Evolutionary conservation across 2,113 vertebrate species (phyloP), one percentile per base, ranked within the genome.

Genomic region (Struthio camelus): DNA sequence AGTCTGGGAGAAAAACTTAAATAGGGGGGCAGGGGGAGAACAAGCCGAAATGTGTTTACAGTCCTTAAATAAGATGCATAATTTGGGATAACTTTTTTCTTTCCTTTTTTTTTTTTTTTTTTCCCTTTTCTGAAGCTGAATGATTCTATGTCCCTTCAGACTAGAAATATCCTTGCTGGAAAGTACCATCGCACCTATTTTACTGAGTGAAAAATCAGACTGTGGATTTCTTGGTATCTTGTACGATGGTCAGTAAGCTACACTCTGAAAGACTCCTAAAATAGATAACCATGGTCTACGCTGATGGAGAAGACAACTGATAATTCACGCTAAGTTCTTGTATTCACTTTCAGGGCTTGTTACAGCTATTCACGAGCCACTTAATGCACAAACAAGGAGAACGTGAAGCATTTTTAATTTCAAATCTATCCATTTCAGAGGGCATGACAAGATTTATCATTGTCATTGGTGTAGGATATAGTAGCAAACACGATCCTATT

Each of bases 201-300:
- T 42, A 32, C 56, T 53, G 14, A 16, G 38, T 25, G 51, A 73
- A 36, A 54, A 67, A 58, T 28, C 42, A 22, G 38, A 10, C 40
- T 40, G 40, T 36, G 10, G 62, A 32, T 40, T 6, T 48, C 22
- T 51, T 32, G 38, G 7, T 18, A 30, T 23, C 34, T 54, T 32
- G 34, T 59, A 27, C 14, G 44, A 53, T 3, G 23, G 24, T n/a
- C 82, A n/a, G 65, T 42, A 14, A 54, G 28, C 42, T 23, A 6
- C 50, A 34, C 72, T n/a, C 23, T 28, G 64, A 81, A 73, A 65
- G 48, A 10, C 44, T 58, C 32, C 70, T 70, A 25, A 40, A 24
- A 32, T 40, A 20, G 0, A 0, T 54, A 38, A 34, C n/a, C 53
- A n/a, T 32, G 11, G 36, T 4, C 5, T 3, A 19, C 22, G 36